These are phyloP conservation scores for Megaptera novaeangliae DNA, from an alignment of 2,113 vertebrate genomes.

Conservation along the genomic window DNA sequence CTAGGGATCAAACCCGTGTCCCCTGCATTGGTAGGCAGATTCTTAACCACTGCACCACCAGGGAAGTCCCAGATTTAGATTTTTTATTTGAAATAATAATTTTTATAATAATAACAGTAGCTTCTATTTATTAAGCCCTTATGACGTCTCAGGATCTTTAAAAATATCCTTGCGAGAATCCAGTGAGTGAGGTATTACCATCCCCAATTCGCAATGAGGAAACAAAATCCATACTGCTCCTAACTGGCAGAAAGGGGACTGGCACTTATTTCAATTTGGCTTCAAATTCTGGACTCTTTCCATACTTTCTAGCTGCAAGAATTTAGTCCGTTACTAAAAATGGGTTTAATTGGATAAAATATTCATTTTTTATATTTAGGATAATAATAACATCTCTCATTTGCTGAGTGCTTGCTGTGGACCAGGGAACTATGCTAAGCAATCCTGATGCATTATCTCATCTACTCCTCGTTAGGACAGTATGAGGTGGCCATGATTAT, in stretches of 20 bases:
- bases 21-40: too few relatives aligned
- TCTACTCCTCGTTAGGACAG: constrained; percentile 1
- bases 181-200: neutral
- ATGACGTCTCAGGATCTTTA: neutral
- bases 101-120: neutral
- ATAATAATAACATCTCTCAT: neutral
- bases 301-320: neutral
- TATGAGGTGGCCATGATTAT: neutral
- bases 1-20: too few relatives aligned
- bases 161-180: neutral
- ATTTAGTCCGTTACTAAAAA: neutral
- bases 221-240: neutral
- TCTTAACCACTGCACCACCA: too few relatives aligned
- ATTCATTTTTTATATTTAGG: neutral
- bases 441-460: neutral
- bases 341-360: neutral
- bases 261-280: neutral
- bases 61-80: neutral
- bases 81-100: neutral
- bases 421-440: neutral
- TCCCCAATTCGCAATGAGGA: neutral
- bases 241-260: neutral
- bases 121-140: neutral
- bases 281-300: constrained; percentile 6
- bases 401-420: neutral